Conservation (phyloP, 2,113 vertebrate species). For the Campylomormyrus tamandua region DNA sequence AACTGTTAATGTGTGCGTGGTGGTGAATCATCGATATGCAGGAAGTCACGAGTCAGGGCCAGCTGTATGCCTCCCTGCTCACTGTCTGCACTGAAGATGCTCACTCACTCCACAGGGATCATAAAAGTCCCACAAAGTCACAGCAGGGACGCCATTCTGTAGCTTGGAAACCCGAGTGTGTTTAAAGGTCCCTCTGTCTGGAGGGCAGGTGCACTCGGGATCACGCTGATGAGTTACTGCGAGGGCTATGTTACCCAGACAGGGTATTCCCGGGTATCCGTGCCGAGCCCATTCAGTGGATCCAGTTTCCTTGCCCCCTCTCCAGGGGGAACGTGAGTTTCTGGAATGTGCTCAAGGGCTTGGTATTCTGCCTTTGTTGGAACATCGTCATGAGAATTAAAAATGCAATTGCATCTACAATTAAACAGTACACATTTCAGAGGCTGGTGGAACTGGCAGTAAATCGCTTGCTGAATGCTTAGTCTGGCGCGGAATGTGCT, state of each 20-base stretch:
- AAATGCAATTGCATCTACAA: background rate
- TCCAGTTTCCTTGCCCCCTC: background rate
- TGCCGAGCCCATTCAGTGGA: background rate
- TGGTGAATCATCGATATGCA: background rate
- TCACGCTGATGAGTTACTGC: background rate
- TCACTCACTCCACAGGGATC: background rate
- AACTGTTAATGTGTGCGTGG: background rate
- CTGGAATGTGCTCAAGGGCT: background rate
- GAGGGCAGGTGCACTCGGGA: background rate
- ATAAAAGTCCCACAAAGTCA: background rate
- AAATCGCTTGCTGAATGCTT: background rate
- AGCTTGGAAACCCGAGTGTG: background rate
- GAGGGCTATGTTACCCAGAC: background rate
- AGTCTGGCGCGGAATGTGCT: background rate
- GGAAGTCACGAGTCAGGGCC: background rate
- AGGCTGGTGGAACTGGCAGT: background rate
- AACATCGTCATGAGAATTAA: background rate
- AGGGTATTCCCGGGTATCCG: background rate
- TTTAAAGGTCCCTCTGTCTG: background rate
- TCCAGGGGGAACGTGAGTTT: background rate
- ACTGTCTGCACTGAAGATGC: background rate
- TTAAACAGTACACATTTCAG: background rate
- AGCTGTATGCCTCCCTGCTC: background rate
- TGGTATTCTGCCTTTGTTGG: background rate
- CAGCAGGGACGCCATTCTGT: background rate